Conservation (phyloP, 2,888 invertebrate genomes). For the Lasius fuliginosus region DNA sequence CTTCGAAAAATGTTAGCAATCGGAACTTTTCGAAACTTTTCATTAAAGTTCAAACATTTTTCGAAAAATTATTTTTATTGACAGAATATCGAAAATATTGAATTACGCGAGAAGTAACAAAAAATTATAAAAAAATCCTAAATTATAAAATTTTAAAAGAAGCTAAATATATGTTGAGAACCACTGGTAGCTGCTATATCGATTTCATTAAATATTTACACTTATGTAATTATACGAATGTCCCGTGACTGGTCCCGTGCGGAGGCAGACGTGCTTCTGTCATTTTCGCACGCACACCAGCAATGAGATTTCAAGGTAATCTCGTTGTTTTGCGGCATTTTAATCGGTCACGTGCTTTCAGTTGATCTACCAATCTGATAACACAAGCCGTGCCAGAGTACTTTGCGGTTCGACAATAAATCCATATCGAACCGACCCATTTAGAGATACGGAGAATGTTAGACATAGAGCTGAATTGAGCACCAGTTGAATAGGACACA, state of each 20-base stretch:
- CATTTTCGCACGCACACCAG: conserved; percentile 27
- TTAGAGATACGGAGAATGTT: conserved; percentile 7
- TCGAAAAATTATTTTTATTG: neutral
- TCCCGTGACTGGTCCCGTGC: conserved; percentile 10
- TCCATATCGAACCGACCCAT: conserved; percentile 40
- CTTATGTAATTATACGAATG: conserved; percentile 32
- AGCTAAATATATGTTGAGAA: conserved; percentile 13
- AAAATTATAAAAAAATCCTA: neutral
- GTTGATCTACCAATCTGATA: conserved; percentile 53
- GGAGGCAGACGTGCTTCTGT: conserved; percentile 2
- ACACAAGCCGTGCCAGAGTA: conserved; percentile 19
- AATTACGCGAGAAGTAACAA: neutral
- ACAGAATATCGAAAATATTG: neutral
- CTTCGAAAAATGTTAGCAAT: neutral
- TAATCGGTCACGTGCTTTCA: conserved; percentile 53
- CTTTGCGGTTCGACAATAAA: conserved; percentile 45
- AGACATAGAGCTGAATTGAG: neutral
- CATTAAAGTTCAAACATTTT: neutral
- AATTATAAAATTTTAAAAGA: neutral
- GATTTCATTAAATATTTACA: conserved; percentile 33
- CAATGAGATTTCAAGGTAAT: conserved; percentile 44
- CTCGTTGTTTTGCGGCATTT: conserved; percentile 51
- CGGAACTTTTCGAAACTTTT: neutral
- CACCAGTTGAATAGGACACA: neutral
- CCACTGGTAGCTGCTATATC: neutral